phyloP scores from a whole-genome alignment of 1,140 invertebrate species.

The Babylonia areolata region DNA sequence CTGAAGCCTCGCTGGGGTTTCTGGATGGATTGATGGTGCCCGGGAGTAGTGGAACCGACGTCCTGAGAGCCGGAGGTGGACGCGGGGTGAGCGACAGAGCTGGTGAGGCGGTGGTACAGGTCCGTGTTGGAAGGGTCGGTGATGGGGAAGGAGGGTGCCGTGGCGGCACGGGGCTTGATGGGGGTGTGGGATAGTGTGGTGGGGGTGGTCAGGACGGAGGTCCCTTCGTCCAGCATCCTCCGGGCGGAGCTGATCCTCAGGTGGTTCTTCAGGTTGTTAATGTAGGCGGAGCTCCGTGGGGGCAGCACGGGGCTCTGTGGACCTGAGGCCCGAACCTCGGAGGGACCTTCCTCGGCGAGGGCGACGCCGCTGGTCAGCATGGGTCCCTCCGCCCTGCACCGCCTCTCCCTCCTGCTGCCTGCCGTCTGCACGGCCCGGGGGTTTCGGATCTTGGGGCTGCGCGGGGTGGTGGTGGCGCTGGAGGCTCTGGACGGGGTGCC shows the following conservation, averaged over 20 bases:
- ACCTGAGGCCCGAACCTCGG: neutral
- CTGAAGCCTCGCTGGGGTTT: neutral
- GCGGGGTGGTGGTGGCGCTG: neutral
- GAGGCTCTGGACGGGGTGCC: neutral
- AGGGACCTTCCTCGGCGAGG: neutral
- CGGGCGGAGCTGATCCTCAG: slow-evolving; percentile 12
- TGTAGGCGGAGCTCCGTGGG: slow-evolving; percentile 32
- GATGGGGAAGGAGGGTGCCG: slow-evolving; percentile 15
- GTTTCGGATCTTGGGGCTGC: slow-evolving; percentile 1
- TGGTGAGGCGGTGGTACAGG: slow-evolving; percentile 4
- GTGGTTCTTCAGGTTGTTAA: slow-evolving; percentile 30
- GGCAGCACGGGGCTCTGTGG: neutral
- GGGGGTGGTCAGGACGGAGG: neutral
- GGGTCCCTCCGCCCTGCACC: neutral
- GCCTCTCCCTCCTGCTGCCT: neutral
- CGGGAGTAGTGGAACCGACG: neutral
- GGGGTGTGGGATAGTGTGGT: neutral
- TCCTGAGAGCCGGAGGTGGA: too few relatives aligned
- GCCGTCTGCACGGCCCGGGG: neutral
- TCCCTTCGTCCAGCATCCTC: neutral
- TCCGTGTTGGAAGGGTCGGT: slow-evolving; percentile 14
- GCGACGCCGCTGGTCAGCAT: neutral
- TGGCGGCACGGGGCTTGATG: slow-evolving; percentile 16
- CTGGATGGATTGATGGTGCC: too few relatives aligned
- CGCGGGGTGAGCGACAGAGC: too few relatives aligned